Evolutionary conservation across 1,140 invertebrate species (phyloP), one percentile per base, ranked within the genome.

Genomic region (Leptinotarsa texana): DNA sequence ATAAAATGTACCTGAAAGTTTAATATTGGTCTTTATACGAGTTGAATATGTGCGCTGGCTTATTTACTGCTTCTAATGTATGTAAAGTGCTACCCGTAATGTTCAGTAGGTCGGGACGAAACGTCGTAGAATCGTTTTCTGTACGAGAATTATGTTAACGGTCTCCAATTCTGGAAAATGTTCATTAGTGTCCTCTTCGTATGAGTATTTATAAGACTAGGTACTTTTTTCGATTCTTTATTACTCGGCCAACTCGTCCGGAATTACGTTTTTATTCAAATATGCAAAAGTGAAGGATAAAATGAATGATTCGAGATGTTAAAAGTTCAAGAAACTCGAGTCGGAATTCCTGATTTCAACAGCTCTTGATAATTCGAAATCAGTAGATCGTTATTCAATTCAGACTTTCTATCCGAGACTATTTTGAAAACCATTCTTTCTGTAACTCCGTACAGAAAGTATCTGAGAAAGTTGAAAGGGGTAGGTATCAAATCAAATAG

Each of bases 51-150:
- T 74, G 71, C 74, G 63, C 69, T 63, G 69, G 62, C 71, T 78
- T 80, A 82, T 83, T 82, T 83, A 83, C 79, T 73, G 69, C 78
- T 66, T 78, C 80, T 83, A 83, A 83, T 83, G 75, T 82, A 82
- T 81, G 80, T 80, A 80, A 82, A 70, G 69, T 70, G 48, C 69
- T 70, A 21, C 42, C 69, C 69, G 69, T 70, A 70, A 70, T 27
- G 33, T 33, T 21, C 66, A 68, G 66, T 68, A 68, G 66, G 66
- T 68, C 33, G 66, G 66, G 66, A 33, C 33, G 33, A 18, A 68
- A 47, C 33, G 22, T 68, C 27, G 33, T 4, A 68, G 33, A 42
- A 42, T 42, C 33, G 33, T 42, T 42, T 42, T 42, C 33, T 68
- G 33, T 68, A 68, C n/a, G 33, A 68, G 66, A 47, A 68, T 68